A percentile compares a stretch with the other conserved stretches of the same genome.
Evolutionary conservation across 2,113 vertebrate genomes (phyloP).

Genomic region (Coptodon rendalli): DNA sequence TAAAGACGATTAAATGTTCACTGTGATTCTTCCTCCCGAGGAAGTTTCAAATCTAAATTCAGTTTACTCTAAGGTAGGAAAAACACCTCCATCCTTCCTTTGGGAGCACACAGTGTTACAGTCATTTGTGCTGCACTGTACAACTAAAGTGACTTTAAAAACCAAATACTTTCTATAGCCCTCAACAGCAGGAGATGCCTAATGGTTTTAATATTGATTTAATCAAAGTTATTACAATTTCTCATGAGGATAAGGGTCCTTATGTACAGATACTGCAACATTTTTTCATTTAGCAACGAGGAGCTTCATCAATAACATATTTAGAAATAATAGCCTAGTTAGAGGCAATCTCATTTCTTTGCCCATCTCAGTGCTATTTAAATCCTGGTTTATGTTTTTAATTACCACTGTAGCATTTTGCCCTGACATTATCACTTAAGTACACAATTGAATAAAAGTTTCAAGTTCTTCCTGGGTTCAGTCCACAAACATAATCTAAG

Average conservation of each 20-base stretch:
- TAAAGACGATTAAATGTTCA: not conserved
- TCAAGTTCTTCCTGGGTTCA: not conserved
- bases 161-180: not conserved
- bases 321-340: not conserved
- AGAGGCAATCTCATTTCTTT: not conserved
- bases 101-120: not conserved
- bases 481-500: constrained; percentile 6
- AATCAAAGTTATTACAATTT: not conserved
- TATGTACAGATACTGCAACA: not conserved
- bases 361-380: not conserved
- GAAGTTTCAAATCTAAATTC: not conserved
- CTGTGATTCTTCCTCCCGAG: not conserved
- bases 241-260: not conserved
- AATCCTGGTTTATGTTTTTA: not conserved
- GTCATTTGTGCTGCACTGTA: not conserved
- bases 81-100: not conserved
- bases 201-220: not conserved
- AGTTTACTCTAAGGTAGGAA: not conserved
- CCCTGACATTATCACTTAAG: not conserved
- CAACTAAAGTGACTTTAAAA: not conserved
- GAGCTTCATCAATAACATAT: not conserved
- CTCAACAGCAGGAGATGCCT: not conserved
- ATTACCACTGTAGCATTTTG: not conserved
- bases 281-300: not conserved
- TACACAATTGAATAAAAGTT: not conserved